Conservation (phyloP, 2,113 vertebrate species). For the Lethenteron reissneri region DNA sequence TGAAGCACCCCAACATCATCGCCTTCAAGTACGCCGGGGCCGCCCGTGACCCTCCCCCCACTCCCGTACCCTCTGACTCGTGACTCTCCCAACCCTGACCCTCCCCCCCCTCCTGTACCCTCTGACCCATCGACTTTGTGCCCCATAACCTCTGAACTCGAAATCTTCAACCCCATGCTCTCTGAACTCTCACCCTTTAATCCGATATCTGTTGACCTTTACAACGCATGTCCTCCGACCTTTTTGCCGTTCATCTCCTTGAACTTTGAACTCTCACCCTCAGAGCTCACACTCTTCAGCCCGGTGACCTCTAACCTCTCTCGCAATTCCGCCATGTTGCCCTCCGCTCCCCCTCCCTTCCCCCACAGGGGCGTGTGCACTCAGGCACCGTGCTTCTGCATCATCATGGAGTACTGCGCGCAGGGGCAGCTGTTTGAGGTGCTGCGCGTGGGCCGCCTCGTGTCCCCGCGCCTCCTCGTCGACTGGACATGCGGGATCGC, state of each 20-base stretch:
- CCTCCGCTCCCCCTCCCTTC: neutral
- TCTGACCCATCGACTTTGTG: too few species aligned
- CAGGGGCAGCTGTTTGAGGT: slow-evolving; percentile 93
- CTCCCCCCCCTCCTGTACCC: too few species aligned
- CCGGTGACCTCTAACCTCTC: neutral
- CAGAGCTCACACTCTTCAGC: neutral
- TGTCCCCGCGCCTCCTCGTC: slow-evolving; percentile 64
- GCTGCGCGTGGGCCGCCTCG: slow-evolving; percentile 57
- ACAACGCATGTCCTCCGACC: neutral
- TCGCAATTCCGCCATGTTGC: neutral
- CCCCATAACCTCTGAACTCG: too few species aligned
- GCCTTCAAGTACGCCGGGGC: slow-evolving; percentile 53
- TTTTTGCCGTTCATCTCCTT: neutral
- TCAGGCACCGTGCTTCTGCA: slow-evolving; percentile 88
- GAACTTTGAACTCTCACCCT: neutral
- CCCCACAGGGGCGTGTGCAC: slow-evolving; percentile 77
- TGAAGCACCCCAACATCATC: slow-evolving; percentile 96
- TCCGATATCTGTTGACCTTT: neutral
- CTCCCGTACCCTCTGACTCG: too few species aligned
- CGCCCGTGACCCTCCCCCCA: too few species aligned
- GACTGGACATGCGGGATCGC: slow-evolving; percentile 95
- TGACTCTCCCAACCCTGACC: too few species aligned
- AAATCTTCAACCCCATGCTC: neutral
- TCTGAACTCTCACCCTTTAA: neutral
- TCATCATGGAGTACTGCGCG: slow-evolving; percentile 97